Conservation (phyloP, 1,140 invertebrate genomes). For the Cataglyphis hispanica region DNA sequence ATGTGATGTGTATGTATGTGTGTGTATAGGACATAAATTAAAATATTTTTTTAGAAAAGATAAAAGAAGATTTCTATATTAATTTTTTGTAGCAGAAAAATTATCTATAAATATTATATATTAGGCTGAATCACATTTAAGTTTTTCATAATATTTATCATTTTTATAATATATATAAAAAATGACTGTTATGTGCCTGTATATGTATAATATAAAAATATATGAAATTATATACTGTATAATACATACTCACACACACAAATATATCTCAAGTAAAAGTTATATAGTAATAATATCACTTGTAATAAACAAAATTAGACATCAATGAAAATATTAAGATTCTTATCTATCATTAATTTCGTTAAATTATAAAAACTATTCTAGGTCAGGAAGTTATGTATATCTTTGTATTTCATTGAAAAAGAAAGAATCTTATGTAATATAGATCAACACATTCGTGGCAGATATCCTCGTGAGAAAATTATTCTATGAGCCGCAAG, state of each 20-base stretch:
- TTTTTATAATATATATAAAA: not conserved
- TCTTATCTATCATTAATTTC: not conserved
- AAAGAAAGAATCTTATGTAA: not conserved
- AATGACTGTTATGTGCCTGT: not conserved
- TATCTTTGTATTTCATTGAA: not conserved
- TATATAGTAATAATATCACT: not conserved
- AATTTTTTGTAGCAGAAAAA: not conserved
- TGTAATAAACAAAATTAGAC: not conserved
- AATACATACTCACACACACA: no score
- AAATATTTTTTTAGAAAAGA: not conserved
- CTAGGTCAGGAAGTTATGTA: not conserved
- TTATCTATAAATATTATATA: not conserved
- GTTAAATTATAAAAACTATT: not conserved
- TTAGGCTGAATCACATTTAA: not conserved
- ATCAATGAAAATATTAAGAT: not conserved
- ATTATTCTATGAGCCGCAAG: constrained; percentile 10
- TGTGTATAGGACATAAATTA: not conserved
- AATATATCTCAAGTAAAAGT: no score
- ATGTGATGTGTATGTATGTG: not conserved
- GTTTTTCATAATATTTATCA: constrained; percentile 1
- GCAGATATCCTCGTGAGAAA: not conserved
- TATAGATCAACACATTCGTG: constrained; percentile 8
- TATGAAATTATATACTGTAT: constrained; percentile 18
- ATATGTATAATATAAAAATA: not conserved
- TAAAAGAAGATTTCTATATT: not conserved